Conservation (phyloP, 2,113 vertebrate species). For the Gnathonemus longibarbis region DNA sequence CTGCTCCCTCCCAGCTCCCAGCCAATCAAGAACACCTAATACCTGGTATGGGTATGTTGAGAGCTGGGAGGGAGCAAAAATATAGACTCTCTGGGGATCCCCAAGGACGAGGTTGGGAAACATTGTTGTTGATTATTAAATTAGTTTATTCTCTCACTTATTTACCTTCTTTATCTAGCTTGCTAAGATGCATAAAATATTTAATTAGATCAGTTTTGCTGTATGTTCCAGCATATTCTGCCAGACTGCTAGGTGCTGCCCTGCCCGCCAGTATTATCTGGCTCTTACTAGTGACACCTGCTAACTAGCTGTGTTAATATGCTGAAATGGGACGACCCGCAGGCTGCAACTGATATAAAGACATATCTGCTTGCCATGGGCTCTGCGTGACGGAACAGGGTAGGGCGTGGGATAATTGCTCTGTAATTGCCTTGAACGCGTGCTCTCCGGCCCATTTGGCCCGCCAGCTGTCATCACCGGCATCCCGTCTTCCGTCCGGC, state of each 20-base stretch:
- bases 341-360: slow-evolving; percentile 38
- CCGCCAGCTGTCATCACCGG: slow-evolving; percentile 50
- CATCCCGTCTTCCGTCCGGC: slow-evolving; percentile 30
- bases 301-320: background rate
- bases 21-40: background rate
- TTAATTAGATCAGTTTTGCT: background rate
- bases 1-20: background rate
- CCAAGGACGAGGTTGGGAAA: background rate
- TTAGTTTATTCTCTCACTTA: background rate
- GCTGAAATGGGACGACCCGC: background rate
- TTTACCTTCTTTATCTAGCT: background rate
- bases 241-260: background rate
- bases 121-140: background rate
- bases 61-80: background rate
- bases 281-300: background rate
- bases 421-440: slow-evolving; percentile 56
- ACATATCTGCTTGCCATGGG: slow-evolving; percentile 40
- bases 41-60: background rate
- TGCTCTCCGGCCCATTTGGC: slow-evolving; percentile 56
- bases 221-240: background rate
- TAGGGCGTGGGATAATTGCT: slow-evolving; percentile 47
- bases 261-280: background rate
- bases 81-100: background rate
- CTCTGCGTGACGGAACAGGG: slow-evolving; percentile 51
- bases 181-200: background rate